These are phyloP conservation scores for Epizoanthus rinbou DNA, from an alignment of 92 coral and sea anemone genomes.

Conservation along the genomic window DNA sequence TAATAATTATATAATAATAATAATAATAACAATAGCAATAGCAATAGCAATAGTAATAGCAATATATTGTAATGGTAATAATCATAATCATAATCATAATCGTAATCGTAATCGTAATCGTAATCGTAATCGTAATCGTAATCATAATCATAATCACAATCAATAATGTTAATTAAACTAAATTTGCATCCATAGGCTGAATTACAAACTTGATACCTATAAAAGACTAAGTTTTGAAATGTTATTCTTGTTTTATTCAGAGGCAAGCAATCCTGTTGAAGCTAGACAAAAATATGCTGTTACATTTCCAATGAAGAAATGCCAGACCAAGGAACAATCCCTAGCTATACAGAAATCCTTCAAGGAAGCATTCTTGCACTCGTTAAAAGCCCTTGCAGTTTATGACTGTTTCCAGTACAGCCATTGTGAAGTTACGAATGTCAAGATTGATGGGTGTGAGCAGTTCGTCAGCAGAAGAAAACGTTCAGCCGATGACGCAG, in stretches of 20 bases:
- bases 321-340: slow-evolving; percentile 29
- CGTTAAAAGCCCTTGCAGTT: slow-evolving; percentile 18
- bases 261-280: neutral
- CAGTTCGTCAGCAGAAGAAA: neutral
- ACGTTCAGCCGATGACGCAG: slow-evolving; percentile 18
- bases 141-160: no score
- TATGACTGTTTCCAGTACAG: slow-evolving; percentile 39
- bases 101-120: no score
- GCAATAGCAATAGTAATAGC: no score
- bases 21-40: no score
- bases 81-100: no score
- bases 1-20: no score
- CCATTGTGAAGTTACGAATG: slow-evolving; percentile 38
- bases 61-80: no score
- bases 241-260: neutral
- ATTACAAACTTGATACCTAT: no score
- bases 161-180: no score
- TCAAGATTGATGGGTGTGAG: slow-evolving; percentile 43
- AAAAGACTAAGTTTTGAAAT: no score
- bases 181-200: no score
- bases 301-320: slow-evolving; percentile 29
- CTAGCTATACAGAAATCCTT: slow-evolving; percentile 33
- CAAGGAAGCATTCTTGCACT: slow-evolving; percentile 27
- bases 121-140: no score
- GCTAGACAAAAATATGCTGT: slow-evolving; percentile 33